Base-by-base conservation (phyloP, 2,113 vertebrate genomes). In the Notechis scutatus region DNA sequence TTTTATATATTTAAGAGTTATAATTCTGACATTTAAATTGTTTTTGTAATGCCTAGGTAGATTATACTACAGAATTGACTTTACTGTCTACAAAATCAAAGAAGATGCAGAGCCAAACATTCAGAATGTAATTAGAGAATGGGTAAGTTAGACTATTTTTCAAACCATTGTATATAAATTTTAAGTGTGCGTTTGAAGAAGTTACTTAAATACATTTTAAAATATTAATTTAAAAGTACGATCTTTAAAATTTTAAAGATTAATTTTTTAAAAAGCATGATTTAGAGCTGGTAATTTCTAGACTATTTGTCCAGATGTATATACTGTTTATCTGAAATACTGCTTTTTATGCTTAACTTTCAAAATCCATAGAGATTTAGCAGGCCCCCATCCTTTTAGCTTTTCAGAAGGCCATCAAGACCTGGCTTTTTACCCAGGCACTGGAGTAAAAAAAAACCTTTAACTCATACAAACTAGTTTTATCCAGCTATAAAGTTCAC, bases 61-160 rank as follows among this genome's bases (percentile, higher is more conserved):
- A 23, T 95, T 98, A n/a, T 98, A 98, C 97, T 99, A 98, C 97
- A 97, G 97, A 92, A 96, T 99, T 87, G 97, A 97, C 0, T 93
- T 99, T 93, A 96, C 94, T 92, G 96, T 99, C 95, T 96, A 95
- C 92, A 98, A 97, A 74, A 91, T 92, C 42, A 93, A 93, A 57
- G 61, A 90, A 14, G 92, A 97, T 57, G 91, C 95, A 0, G 96
- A 91, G 50, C 93, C 93, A 0, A 97, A 97, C 87, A 97, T 99
- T 54, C 96, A 98, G 87, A 96, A 90, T 87, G 96, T 97, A 0
- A 95, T 98, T 94, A 96, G 96, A 39, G 95, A 96, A 93, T 99
- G 98, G 99, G 99, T 99, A 98, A 98, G 98, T 97, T 69, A 94
- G 92, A 0, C 50, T 94, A 61, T 54, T 23, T 92, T 92, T 89